Evolutionary conservation across 2,797 vertebrate genomes (phyloP).

Genomic region (Rhinophrynus dorsalis): DNA sequence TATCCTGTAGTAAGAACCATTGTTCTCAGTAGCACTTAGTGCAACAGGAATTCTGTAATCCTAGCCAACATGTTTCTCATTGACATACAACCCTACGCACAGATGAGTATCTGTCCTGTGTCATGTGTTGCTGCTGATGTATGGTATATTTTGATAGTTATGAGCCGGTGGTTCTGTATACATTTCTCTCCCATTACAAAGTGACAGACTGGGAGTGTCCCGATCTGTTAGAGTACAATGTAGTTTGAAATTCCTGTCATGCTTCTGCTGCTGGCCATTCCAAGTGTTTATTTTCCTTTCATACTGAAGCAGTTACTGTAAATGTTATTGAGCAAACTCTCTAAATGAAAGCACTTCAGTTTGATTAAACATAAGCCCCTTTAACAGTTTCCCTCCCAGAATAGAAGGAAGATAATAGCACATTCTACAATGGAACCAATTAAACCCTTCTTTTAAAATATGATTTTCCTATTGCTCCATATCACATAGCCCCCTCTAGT

Average conservation of each 20-base stretch:
- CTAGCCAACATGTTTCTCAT: too few species aligned
- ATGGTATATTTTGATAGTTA: conserved; percentile 43
- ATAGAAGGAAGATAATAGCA: neutral
- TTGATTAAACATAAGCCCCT: conserved; percentile 10
- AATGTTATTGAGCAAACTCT: conserved; percentile 26
- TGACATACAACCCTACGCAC: too few species aligned
- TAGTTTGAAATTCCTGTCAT: conserved; percentile 42
- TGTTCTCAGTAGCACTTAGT: too few species aligned
- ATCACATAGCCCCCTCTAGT: too few species aligned
- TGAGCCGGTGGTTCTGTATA: conserved; percentile 33
- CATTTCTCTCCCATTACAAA: conserved; percentile 22
- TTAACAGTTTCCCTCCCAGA: neutral
- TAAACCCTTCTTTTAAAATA: too few species aligned
- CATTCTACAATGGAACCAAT: neutral
- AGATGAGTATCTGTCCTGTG: conserved; percentile 25
- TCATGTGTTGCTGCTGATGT: conserved; percentile 24
- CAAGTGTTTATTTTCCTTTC: conserved; percentile 42
- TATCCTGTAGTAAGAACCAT: too few species aligned
- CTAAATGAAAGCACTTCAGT: conserved; percentile 6
- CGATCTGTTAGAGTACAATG: conserved; percentile 34
- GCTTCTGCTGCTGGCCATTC: conserved; percentile 27
- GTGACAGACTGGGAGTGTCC: conserved; percentile 18
- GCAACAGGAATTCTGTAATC: too few species aligned
- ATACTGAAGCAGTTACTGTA: conserved; percentile 36
- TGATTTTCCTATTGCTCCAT: too few species aligned